These are phyloP conservation scores for Eurystomus gularis DNA, from an alignment of 2,113 vertebrate species.

Conservation along the genomic window DNA sequence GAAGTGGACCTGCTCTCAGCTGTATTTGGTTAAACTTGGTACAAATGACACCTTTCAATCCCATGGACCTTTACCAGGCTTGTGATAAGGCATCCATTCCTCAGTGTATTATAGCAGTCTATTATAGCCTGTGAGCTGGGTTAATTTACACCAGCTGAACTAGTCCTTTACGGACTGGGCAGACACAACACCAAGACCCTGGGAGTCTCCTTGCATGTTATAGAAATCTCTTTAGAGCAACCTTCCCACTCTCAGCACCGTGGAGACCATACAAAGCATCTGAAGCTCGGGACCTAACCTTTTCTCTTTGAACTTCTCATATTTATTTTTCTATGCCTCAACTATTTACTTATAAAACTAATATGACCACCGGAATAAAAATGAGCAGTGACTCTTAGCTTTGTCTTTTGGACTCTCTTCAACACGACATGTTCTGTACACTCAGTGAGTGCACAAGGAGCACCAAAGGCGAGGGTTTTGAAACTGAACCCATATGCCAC, in stretches of 20 bases:
- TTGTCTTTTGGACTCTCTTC: neutral
- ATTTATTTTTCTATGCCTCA: slow-evolving; percentile 42
- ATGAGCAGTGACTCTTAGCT: neutral
- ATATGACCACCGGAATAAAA: slow-evolving; percentile 19
- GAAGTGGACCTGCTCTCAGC: slow-evolving; percentile 16
- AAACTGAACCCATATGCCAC: neutral
- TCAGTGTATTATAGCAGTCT: slow-evolving; percentile 10
- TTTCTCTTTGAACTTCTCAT: slow-evolving; percentile 21
- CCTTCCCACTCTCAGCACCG: neutral
- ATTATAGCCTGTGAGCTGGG: neutral
- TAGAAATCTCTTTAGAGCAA: slow-evolving; percentile 1
- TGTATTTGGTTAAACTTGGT: slow-evolving; percentile 23
- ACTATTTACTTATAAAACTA: slow-evolving; percentile 48
- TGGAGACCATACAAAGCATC: slow-evolving; percentile 11
- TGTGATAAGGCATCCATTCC: neutral
- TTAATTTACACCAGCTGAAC: slow-evolving; percentile 61
- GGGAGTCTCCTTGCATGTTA: slow-evolving; percentile 7
- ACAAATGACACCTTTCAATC: neutral
- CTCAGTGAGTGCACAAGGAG: neutral
- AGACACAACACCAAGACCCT: slow-evolving; percentile 52
- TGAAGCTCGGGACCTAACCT: neutral
- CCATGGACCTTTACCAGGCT: neutral
- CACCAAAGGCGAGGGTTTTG: neutral
- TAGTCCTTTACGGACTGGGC: neutral
- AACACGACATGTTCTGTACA: accelerated